Percentiles rank a stretch among this genome's conserved stretches.
These are phyloP conservation scores for Tragelaphus eurycerus DNA, from an alignment of 2,797 vertebrate species.

Conservation along the genomic window DNA sequence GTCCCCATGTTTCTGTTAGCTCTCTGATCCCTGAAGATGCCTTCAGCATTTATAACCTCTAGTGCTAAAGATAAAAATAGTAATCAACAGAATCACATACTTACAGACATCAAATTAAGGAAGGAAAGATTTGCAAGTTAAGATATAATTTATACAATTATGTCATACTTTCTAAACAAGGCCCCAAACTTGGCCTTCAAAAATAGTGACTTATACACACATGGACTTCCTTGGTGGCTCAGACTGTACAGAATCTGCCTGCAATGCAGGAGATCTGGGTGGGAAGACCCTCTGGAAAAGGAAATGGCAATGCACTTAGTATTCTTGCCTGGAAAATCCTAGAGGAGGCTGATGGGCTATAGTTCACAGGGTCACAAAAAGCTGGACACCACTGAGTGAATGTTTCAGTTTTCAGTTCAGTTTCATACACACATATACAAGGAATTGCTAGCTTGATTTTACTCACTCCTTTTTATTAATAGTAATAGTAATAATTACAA, in stretches of 20 bases:
- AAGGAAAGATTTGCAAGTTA: neutral
- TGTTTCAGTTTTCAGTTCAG: neutral
- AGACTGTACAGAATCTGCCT: neutral
- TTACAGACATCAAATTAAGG: neutral
- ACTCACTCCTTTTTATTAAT: neutral
- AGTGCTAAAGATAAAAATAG: neutral
- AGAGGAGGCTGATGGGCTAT: neutral
- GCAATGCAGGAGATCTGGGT: neutral
- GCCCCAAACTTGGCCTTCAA: neutral
- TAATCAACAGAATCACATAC: neutral
- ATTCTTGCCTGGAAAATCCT: neutral
- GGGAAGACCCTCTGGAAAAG: neutral
- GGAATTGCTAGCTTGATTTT: neutral
- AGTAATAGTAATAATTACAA: neutral
- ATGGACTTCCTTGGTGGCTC: neutral
- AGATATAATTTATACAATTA: neutral
- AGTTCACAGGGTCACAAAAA: neutral
- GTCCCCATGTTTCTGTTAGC: neutral
- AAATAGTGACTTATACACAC: neutral
- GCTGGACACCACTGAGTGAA: neutral
- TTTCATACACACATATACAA: neutral
- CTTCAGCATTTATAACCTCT: neutral
- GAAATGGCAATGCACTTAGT: neutral
- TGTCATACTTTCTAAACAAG: neutral
- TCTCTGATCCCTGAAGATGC: neutral